Evolutionary conservation across 1,140 invertebrate genomes (phyloP).

Genomic region (Chrysoperla carnea): DNA sequence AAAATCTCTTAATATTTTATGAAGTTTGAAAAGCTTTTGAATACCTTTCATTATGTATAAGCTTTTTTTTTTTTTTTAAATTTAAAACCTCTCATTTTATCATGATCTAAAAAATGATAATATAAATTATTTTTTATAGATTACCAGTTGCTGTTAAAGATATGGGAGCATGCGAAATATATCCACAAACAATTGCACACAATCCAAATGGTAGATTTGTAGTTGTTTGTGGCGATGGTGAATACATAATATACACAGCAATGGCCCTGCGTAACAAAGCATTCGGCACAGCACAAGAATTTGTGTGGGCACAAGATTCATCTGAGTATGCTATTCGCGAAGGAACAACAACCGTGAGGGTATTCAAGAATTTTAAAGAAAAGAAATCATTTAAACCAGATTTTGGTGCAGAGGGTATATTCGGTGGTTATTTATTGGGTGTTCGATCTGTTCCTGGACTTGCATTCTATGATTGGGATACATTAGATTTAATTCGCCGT

Average conservation of each 20-base stretch:
- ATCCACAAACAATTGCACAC: conserved; percentile 95
- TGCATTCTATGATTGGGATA: conserved; percentile 95
- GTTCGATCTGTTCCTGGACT: conserved; percentile 86
- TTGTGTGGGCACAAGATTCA: conserved; percentile 96
- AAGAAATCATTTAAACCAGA: conserved; percentile 89
- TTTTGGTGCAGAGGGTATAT: conserved; percentile 88
- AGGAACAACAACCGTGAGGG: conserved; percentile 72
- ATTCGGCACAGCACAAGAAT: conserved; percentile 95
- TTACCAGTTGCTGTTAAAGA: conserved; percentile 90
- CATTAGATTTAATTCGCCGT: conserved; percentile 73
- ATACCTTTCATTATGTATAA: too few relatives aligned
- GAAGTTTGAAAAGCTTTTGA: too few relatives aligned
- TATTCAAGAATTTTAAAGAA: conserved; percentile 98
- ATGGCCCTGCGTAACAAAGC: conserved; percentile 98
- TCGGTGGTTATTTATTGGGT: conserved; percentile 87
- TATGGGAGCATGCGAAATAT: conserved; percentile 99
- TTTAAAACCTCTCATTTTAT: too few relatives aligned
- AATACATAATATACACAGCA: conserved; percentile 99
- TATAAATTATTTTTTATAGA: neutral
- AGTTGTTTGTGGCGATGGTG: conserved; percentile 97
- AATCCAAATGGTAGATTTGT: conserved; percentile 98
- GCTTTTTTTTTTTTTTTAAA: too few relatives aligned
- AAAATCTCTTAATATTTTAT: too few relatives aligned
- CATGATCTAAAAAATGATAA: too few relatives aligned
- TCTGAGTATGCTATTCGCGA: conserved; percentile 91